phyloP scores from a whole-genome alignment of 2,888 invertebrate species.

The Congeria kusceri region DNA sequence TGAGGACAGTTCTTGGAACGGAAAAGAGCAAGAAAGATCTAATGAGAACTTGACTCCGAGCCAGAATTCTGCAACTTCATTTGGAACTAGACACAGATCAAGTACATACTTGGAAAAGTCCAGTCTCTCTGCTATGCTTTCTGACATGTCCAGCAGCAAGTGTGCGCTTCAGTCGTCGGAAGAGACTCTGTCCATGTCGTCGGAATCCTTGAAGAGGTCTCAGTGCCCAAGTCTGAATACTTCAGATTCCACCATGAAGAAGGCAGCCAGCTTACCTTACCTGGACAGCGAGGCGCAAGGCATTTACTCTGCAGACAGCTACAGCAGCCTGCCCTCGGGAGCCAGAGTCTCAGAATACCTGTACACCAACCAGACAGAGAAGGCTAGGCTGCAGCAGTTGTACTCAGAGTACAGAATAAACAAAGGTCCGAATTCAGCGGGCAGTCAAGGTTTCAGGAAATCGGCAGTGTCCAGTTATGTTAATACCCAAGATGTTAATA shows the following conservation, averaged over 20 bases:
- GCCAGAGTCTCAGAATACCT: slow-evolving; percentile 47
- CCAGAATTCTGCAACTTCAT: slow-evolving; percentile 19
- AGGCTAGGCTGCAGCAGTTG: slow-evolving; percentile 28
- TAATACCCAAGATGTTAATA: background rate
- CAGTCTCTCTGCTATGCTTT: slow-evolving; percentile 53
- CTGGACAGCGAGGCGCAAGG: background rate
- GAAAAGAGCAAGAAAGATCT: slow-evolving; percentile 13
- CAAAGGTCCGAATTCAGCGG: slow-evolving; percentile 4
- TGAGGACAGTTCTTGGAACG: slow-evolving; percentile 16
- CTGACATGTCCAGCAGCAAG: slow-evolving; percentile 55
- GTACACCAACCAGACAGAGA: slow-evolving; percentile 30
- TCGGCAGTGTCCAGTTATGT: background rate
- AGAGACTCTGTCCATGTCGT: slow-evolving; percentile 54
- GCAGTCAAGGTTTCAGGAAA: too few relatives aligned
- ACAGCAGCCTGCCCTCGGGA: background rate
- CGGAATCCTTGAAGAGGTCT: slow-evolving; percentile 30
- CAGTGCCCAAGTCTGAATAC: background rate
- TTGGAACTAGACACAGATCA: slow-evolving; percentile 9
- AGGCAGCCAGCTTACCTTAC: slow-evolving; percentile 43
- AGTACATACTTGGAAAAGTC: slow-evolving; percentile 47
- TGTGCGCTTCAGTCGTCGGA: slow-evolving; percentile 38
- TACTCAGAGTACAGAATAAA: slow-evolving; percentile 25
- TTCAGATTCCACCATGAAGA: slow-evolving; percentile 13
- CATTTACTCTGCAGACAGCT: background rate
- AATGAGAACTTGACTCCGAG: slow-evolving; percentile 15